Evolutionary conservation across 2,797 vertebrate species (phyloP).

Genomic region (Tarsius wallacei): DNA sequence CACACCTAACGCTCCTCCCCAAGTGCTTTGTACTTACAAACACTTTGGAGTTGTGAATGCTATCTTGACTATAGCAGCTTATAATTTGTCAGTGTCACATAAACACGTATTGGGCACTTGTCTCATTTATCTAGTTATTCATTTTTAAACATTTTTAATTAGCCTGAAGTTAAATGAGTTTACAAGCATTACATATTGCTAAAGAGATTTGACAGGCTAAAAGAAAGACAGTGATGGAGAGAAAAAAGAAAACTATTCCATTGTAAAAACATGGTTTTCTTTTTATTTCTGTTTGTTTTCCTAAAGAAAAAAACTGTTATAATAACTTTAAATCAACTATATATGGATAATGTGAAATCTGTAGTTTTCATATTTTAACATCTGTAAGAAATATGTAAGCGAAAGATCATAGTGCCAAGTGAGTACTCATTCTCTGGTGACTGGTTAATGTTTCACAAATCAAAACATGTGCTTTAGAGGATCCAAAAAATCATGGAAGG

Average conservation of each 20-base stretch:
- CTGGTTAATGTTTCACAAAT: slow-evolving; percentile 62
- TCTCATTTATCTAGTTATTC: neutral
- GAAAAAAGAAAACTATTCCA: neutral
- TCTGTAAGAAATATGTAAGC: neutral
- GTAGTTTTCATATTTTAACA: slow-evolving; percentile 49
- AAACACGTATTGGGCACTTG: neutral
- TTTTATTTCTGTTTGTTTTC: slow-evolving; percentile 35
- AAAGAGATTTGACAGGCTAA: slow-evolving; percentile 11
- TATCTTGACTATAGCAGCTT: slow-evolving; percentile 7
- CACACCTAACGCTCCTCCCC: neutral
- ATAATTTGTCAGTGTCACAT: slow-evolving; percentile 33
- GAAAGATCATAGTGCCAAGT: neutral
- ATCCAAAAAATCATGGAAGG: neutral
- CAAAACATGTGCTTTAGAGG: slow-evolving; percentile 18
- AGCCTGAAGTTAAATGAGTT: slow-evolving; percentile 51
- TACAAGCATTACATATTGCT: slow-evolving; percentile 2
- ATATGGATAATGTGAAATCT: neutral
- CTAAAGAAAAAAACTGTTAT: slow-evolving; percentile 5
- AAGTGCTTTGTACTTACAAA: neutral
- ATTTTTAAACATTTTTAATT: slow-evolving; percentile 47
- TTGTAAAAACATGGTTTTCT: neutral
- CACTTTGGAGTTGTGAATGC: neutral
- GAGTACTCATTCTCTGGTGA: neutral
- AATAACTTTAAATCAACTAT: slow-evolving; percentile 23
- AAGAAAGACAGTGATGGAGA: neutral